These are phyloP conservation scores for Adelphocoris suturalis DNA, from an alignment of 2,888 invertebrate species.

Conservation along the genomic window DNA sequence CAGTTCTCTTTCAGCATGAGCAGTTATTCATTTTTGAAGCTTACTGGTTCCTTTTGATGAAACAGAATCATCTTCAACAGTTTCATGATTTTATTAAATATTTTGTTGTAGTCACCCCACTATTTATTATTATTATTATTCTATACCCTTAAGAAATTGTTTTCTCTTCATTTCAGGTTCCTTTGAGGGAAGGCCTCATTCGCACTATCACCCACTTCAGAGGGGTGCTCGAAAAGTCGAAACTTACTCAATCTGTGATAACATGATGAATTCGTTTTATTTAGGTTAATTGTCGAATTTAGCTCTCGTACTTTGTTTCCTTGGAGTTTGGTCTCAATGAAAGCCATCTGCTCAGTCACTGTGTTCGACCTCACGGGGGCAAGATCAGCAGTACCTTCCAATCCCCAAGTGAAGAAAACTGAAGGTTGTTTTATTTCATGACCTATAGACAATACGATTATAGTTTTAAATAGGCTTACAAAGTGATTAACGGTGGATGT, in stretches of 20 bases:
- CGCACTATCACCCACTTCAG: slow-evolving; percentile 96
- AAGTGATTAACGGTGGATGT: neutral
- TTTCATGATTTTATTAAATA: too few relatives aligned
- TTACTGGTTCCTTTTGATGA: too few relatives aligned
- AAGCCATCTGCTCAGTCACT: too few relatives aligned
- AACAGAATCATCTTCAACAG: too few relatives aligned
- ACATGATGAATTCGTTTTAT: neutral
- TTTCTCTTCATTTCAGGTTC: slow-evolving; percentile 77
- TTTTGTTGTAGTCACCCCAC: too few relatives aligned
- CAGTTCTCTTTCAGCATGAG: too few relatives aligned
- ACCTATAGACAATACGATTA: slow-evolving; percentile 14
- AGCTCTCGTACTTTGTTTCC: neutral
- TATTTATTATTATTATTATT: too few relatives aligned
- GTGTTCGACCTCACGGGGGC: too few relatives aligned
- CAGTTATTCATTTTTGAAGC: too few relatives aligned
- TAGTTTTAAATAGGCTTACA: neutral
- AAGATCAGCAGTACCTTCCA: too few relatives aligned
- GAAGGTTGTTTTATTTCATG: slow-evolving; percentile 32
- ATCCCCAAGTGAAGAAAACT: neutral
- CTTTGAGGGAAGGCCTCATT: slow-evolving; percentile 91
- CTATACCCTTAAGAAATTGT: too few relatives aligned
- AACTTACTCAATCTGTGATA: slow-evolving; percentile 59
- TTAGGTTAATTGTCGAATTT: slow-evolving; percentile 14
- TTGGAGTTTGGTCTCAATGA: neutral
- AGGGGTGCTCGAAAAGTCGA: slow-evolving; percentile 84